Conservation (phyloP, 2,888 invertebrate genomes). For the Macropis europaea region DNA sequence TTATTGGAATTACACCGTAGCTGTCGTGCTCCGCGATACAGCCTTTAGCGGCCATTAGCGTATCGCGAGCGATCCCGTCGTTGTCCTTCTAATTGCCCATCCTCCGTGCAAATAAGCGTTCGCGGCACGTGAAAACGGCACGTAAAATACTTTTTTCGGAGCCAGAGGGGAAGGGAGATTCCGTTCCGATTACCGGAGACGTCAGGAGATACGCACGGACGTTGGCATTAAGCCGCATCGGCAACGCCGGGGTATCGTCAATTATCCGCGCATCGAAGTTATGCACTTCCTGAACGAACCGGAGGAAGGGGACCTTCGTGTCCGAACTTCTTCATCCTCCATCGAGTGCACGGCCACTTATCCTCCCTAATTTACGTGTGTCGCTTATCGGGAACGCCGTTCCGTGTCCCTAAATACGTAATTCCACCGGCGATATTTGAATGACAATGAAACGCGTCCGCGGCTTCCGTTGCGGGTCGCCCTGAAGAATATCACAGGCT, state of each 20-base stretch:
- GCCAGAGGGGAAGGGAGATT: neutral
- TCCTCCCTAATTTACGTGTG: slow-evolving; percentile 55
- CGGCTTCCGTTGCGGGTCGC: too few relatives aligned
- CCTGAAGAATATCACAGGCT: too few relatives aligned
- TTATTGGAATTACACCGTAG: slow-evolving; percentile 13
- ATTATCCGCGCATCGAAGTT: slow-evolving; percentile 47
- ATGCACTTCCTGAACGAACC: slow-evolving; percentile 50
- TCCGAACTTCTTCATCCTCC: slow-evolving; percentile 54
- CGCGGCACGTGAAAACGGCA: slow-evolving; percentile 32
- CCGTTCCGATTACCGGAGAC: slow-evolving; percentile 20
- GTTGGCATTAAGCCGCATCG: slow-evolving; percentile 29
- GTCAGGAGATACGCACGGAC: slow-evolving; percentile 17
- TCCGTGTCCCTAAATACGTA: slow-evolving; percentile 50
- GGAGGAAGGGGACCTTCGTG: slow-evolving; percentile 25
- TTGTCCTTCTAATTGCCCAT: slow-evolving; percentile 20
- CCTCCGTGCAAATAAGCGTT: slow-evolving; percentile 10
- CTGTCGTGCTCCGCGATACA: slow-evolving; percentile 1
- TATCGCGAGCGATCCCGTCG: slow-evolving; percentile 14
- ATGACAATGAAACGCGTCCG: too few relatives aligned
- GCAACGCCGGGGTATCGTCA: slow-evolving; percentile 47
- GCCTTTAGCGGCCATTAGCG: slow-evolving; percentile 16
- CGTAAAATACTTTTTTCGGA: slow-evolving; percentile 17
- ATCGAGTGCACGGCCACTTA: slow-evolving; percentile 46
- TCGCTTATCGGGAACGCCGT: slow-evolving; percentile 8
- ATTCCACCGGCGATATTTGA: too few relatives aligned